Conservation (phyloP, 2,113 vertebrate genomes). For the Thamnaconus septentrionalis region DNA sequence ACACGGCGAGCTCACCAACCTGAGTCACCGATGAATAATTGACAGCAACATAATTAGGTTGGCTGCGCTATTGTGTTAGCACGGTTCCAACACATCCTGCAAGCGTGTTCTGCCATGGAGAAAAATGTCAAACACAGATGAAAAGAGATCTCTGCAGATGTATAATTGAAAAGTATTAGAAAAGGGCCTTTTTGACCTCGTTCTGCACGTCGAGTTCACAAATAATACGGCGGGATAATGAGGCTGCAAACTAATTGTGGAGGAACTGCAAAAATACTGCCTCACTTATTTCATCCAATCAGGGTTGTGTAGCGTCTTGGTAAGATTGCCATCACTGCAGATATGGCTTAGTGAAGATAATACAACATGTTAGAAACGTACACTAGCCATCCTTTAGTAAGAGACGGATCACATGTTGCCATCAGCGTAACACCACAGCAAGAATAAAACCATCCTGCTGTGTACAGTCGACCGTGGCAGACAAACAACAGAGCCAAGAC, state of each 20-base stretch:
- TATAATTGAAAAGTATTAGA: slow-evolving; percentile 50
- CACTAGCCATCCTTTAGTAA: too few relatives aligned
- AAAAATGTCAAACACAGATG: slow-evolving; percentile 51
- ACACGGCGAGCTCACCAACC: slow-evolving; percentile 53
- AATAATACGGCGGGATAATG: slow-evolving; percentile 36
- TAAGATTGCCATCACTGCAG: too few relatives aligned
- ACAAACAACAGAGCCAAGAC: too few relatives aligned
- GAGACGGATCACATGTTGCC: too few relatives aligned
- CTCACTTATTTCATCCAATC: too few relatives aligned
- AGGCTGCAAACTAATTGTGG: neutral
- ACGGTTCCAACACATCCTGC: slow-evolving; percentile 48
- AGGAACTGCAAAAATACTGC: too few relatives aligned
- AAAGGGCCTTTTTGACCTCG: slow-evolving; percentile 33
- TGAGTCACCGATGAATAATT: slow-evolving; percentile 71
- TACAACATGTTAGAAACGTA: too few relatives aligned
- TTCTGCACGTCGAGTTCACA: slow-evolving; percentile 28
- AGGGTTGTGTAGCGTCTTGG: too few relatives aligned
- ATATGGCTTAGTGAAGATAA: too few relatives aligned
- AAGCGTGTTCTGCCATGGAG: slow-evolving; percentile 51
- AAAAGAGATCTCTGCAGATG: slow-evolving; percentile 38
- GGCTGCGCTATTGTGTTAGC: slow-evolving; percentile 61
- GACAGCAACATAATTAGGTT: slow-evolving; percentile 73
- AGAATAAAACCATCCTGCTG: too few relatives aligned
- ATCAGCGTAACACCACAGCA: too few relatives aligned
- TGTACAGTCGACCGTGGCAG: too few relatives aligned